Percentiles rank a stretch among this genome's conserved stretches.
phyloP scores from a whole-genome alignment of 2,113 vertebrate genomes.

The Cyanocitta stelleri region DNA sequence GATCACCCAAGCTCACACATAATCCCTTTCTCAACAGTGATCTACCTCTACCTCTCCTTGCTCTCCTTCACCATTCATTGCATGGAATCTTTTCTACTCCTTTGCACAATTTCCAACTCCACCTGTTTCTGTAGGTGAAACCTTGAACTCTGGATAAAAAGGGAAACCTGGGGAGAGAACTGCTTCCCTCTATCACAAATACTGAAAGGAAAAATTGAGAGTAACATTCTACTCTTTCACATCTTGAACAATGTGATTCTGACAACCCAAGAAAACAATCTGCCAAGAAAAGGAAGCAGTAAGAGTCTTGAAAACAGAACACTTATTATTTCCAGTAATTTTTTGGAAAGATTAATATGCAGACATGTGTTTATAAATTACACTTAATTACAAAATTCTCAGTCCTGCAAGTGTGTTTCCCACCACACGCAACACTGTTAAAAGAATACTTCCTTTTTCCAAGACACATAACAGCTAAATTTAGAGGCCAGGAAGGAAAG shows the following conservation, averaged over 20 bases:
- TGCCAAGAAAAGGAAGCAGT: background rate
- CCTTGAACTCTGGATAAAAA: background rate
- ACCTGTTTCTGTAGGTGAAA: background rate
- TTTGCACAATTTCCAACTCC: background rate
- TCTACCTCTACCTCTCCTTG: background rate
- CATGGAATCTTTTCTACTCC: background rate
- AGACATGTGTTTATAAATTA: background rate
- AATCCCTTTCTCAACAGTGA: background rate
- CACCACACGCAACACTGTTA: rapidly evolving
- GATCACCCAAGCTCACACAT: background rate
- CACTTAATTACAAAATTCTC: background rate
- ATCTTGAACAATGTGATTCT: background rate
- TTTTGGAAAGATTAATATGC: background rate
- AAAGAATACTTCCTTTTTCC: background rate
- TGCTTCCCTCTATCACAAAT: background rate
- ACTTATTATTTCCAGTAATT: background rate
- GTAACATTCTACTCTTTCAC: background rate
- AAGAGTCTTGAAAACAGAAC: background rate
- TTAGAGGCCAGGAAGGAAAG: background rate
- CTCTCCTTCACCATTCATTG: background rate
- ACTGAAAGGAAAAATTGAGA: background rate
- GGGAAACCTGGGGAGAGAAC: background rate
- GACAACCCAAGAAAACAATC: background rate
- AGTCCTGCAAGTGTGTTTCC: background rate
- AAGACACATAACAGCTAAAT: background rate